Percentiles rank a stretch among this genome's conserved stretches.
Evolutionary conservation across 2,797 vertebrate genomes (phyloP).

Genomic region (Manis crassicaudata): DNA sequence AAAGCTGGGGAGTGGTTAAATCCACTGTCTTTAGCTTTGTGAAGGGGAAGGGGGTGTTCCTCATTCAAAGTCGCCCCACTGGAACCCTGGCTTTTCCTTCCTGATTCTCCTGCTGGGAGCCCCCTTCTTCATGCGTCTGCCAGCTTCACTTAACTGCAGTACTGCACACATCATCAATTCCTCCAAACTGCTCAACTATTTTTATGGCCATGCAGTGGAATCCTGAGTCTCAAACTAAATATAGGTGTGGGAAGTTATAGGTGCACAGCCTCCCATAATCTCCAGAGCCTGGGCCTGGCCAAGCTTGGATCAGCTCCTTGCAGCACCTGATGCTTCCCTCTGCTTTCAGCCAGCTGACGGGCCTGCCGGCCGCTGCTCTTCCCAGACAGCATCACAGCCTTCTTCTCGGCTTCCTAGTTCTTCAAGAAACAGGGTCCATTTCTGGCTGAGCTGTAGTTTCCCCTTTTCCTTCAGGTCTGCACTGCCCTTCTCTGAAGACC

Average conservation of each 20-base stretch:
- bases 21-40: background rate
- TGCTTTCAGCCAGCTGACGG: background rate
- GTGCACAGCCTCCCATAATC: background rate
- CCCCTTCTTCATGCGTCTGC: background rate
- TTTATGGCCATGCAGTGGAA: background rate
- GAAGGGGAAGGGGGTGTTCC: background rate
- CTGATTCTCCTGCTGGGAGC: background rate
- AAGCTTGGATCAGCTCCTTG: background rate
- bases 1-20: background rate
- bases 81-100: background rate
- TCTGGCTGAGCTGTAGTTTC: background rate
- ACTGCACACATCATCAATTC: background rate
- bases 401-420: background rate
- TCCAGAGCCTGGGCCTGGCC: background rate
- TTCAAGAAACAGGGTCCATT: background rate
- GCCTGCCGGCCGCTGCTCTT: background rate
- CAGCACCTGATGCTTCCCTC: background rate
- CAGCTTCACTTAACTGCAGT: background rate
- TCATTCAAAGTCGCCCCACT: background rate
- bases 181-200: background rate
- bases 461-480: background rate
- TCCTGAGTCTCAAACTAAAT: slow-evolving; percentile 3
- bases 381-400: background rate
- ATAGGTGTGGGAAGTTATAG: background rate
- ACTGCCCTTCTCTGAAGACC: background rate